Base-by-base conservation (phyloP, 2,113 vertebrate species). In the Atractosteus spatula region DNA sequence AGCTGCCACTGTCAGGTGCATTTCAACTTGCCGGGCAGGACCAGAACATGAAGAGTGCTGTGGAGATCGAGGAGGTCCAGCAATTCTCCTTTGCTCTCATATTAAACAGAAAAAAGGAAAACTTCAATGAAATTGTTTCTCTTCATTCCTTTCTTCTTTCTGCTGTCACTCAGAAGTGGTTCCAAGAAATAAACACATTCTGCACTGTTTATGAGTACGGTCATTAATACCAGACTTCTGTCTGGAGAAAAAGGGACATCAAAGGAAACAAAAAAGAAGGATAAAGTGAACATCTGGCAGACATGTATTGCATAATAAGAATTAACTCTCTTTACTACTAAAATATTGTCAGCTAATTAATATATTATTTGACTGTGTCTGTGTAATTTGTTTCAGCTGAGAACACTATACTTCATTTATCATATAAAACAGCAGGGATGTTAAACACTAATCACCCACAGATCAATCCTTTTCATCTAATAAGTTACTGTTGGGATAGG, bases 121-220 rank as follows among this genome's bases (percentile, higher is more conserved):
- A 64, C 14, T 3, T 10, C 14, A 64, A 29, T 64, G 6, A 41
- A 64, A 64, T 6, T 3, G 62, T 64, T 64, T 64, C 62, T 29
- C 17, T 29, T 3, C 61, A 14, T 62, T 62, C 61, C 17, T 64
- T 64, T 64, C 17, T 64, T 64, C 62, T 10, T 12, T 59, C 8
- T 62, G 12, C 61, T 62, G 61, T 64, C 62, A 64, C 62, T 64
- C 62, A 64, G 62, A 17, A 64, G 62, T 64, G 62, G 62, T 64
- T 64, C 41, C 17, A 64, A 64, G 41, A 41, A 64, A 64, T 41
- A 64, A 64, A 64, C 62, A 16, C 16, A 64, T 64, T 64, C 8
- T 64, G n/a, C 41, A 64, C 17, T 64, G 62, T 64, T 64, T 64
- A 64, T 59, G 56, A 59, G 56, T 14, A 59, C n/a, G 12, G 56